Percentiles rank a stretch among this genome's conserved stretches.
Evolutionary conservation across 2,797 vertebrate species (phyloP).

Genomic region (Perdix hodgsoniae): DNA sequence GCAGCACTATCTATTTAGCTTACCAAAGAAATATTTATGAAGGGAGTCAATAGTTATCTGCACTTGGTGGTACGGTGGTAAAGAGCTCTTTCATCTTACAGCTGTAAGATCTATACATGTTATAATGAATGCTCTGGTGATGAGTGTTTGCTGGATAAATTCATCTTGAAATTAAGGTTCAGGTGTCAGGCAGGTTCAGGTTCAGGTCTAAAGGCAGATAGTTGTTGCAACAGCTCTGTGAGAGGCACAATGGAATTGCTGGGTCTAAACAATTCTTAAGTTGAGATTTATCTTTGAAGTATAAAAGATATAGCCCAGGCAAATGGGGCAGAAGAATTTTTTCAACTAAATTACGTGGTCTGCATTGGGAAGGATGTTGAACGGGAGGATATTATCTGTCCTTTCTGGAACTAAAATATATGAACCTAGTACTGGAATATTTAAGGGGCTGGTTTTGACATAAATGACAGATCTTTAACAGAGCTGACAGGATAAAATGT

Average conservation of each 20-base stretch:
- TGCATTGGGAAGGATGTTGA: rapidly evolving
- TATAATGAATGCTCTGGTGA: not conserved
- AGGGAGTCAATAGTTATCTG: not conserved
- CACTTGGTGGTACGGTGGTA: not conserved
- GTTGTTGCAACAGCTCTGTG: not conserved
- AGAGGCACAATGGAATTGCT: not conserved
- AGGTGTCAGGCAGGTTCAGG: no score
- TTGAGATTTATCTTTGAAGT: not conserved
- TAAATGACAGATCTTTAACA: constrained; percentile 18
- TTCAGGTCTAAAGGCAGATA: not conserved
- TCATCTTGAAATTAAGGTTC: not conserved
- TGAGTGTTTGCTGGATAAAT: not conserved
- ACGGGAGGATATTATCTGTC: not conserved
- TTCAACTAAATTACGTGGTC: not conserved
- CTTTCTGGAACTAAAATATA: not conserved
- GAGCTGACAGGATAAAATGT: not conserved
- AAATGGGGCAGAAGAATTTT: not conserved
- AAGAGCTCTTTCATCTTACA: not conserved
- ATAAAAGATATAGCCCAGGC: not conserved
- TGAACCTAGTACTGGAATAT: constrained; percentile 7
- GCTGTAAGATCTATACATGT: no score
- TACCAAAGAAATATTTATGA: not conserved
- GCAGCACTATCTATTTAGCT: not conserved
- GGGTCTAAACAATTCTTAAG: not conserved
- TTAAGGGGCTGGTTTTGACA: not conserved